phyloP scores from a whole-genome alignment of 1,140 invertebrate genomes.

The Metaphire vulgaris region DNA sequence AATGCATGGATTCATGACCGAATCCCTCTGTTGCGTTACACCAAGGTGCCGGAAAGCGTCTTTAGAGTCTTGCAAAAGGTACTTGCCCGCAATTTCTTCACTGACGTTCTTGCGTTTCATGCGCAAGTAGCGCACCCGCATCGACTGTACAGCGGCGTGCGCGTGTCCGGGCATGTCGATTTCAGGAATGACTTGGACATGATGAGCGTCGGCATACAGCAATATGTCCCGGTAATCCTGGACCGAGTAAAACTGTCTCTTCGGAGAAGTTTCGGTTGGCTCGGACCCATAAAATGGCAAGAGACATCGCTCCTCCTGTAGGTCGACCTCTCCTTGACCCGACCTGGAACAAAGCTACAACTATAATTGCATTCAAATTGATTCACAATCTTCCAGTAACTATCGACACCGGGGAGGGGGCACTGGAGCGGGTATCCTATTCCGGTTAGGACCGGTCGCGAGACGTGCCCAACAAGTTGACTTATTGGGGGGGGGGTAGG shows the following conservation, averaged over 20 bases:
- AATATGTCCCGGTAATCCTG: conserved; percentile 42
- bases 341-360: background rate
- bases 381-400: too few relatives aligned
- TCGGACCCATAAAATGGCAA: background rate
- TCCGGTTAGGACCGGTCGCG: too few relatives aligned
- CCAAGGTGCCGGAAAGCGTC: conserved; percentile 10
- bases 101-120: background rate
- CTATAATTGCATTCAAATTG: too few relatives aligned
- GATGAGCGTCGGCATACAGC: conserved; percentile 34
- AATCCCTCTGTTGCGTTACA: background rate
- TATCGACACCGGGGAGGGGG: too few relatives aligned
- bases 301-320: background rate
- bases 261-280: background rate
- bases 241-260: conserved; percentile 34
- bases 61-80: conserved; percentile 4
- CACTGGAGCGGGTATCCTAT: too few relatives aligned
- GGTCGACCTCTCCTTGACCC: background rate
- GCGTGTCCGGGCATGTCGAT: conserved; percentile 45
- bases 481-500: too few relatives aligned
- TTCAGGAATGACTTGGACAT: conserved; percentile 47
- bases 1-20: conserved; percentile 17
- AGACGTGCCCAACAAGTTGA: too few relatives aligned
- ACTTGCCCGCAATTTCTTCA: background rate
- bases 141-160: conserved; percentile 32
- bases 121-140: background rate